These are phyloP conservation scores for Epiblema foenella DNA, from an alignment of 2,888 invertebrate genomes.

Conservation along the genomic window DNA sequence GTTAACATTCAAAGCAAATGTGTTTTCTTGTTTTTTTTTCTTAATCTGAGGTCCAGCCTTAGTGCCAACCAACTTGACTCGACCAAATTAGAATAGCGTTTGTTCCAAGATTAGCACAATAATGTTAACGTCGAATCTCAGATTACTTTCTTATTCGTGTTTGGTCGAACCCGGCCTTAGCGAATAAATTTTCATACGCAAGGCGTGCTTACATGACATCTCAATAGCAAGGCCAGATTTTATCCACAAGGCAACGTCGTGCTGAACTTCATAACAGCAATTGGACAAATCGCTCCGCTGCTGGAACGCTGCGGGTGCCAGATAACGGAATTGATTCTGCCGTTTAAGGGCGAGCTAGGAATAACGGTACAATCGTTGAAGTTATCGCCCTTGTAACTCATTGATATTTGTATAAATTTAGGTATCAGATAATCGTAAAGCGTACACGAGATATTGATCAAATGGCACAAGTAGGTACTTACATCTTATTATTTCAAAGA, in stretches of 20 bases:
- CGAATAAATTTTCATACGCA: neutral
- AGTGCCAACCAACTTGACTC: too few relatives aligned
- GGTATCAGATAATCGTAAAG: neutral
- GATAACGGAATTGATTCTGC: constrained; percentile 38
- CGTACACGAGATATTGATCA: neutral
- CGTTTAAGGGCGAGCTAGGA: constrained; percentile 17
- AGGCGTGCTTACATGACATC: neutral
- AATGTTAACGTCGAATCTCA: too few relatives aligned
- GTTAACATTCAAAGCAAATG: neutral
- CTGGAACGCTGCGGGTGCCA: constrained; percentile 30
- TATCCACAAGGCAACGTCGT: constrained; percentile 13
- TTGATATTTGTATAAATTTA: neutral
- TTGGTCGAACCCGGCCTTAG: too few relatives aligned
- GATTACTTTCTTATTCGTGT: too few relatives aligned
- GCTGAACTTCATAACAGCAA: constrained; percentile 30
- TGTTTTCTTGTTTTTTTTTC: neutral
- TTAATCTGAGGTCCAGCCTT: neutral
- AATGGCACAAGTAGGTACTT: too few relatives aligned
- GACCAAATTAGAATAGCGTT: too few relatives aligned
- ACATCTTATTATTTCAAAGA: neutral
- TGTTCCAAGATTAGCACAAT: too few relatives aligned
- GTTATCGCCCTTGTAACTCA: neutral
- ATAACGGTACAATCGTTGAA: neutral
- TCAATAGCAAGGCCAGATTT: neutral
- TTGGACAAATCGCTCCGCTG: constrained; percentile 25